phyloP scores from a whole-genome alignment of 2,888 invertebrate species.

The Plebejus argus region DNA sequence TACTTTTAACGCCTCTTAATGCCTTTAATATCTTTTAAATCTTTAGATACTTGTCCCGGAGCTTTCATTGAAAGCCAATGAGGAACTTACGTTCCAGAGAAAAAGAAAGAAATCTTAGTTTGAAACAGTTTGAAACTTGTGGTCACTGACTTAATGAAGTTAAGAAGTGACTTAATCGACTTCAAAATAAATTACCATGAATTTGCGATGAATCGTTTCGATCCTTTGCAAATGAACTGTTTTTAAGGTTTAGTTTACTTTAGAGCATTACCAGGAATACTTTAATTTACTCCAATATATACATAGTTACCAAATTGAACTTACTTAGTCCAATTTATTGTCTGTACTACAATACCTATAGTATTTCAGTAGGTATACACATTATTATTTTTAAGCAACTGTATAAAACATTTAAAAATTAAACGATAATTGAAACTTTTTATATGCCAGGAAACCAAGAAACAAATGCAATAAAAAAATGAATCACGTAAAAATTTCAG shows the following conservation, averaged over 20 bases:
- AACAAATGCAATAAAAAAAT: neutral
- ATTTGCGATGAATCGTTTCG: neutral
- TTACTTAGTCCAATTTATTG: too few relatives aligned
- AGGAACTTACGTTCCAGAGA: neutral
- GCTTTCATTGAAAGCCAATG: slow-evolving; percentile 6
- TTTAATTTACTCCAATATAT: too few relatives aligned
- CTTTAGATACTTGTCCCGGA: neutral
- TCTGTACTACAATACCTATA: too few relatives aligned
- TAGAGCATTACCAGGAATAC: too few relatives aligned
- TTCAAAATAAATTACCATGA: neutral
- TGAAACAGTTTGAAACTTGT: neutral
- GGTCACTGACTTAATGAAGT: neutral
- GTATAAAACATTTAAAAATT: too few relatives aligned
- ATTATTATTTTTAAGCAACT: too few relatives aligned
- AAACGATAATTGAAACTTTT: too few relatives aligned
- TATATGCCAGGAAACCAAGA: neutral
- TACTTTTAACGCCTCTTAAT: neutral
- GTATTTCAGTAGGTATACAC: too few relatives aligned
- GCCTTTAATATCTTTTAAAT: neutral
- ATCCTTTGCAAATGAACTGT: neutral
- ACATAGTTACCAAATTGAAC: too few relatives aligned
- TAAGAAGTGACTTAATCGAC: neutral
- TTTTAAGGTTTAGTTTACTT: neutral
- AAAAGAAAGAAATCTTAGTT: neutral
- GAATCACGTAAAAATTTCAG: neutral